A percentile compares a stretch with the other conserved stretches of the same genome.
Evolutionary conservation across 2,797 vertebrate species (phyloP).

Genomic region (Vireo griseus): DNA sequence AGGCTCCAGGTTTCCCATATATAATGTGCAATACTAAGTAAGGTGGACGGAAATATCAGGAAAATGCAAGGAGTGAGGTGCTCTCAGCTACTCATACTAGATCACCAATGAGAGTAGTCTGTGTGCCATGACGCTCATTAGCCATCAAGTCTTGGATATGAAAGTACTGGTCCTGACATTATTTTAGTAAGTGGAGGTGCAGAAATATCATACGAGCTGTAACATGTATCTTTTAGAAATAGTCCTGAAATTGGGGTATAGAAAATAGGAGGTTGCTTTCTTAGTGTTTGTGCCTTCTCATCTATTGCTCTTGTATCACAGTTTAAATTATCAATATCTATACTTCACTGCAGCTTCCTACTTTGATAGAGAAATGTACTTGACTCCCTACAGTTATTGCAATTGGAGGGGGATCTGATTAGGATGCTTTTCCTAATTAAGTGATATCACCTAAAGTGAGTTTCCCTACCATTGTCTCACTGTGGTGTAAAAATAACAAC

Average conservation of each 20-base stretch:
- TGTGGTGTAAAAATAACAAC: conserved; percentile 73
- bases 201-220: not conserved
- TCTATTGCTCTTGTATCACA: conserved; percentile 62
- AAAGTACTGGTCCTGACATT: not conserved
- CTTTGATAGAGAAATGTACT: conserved; percentile 74
- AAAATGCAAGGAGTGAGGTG: not conserved
- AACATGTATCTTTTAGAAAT: not conserved
- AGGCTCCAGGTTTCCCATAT: not conserved
- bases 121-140: not conserved
- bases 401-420: conserved; percentile 78
- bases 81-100: not conserved
- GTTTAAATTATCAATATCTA: conserved; percentile 73
- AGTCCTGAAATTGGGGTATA: not conserved
- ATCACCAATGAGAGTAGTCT: not conserved
- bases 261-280: not conserved
- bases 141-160: not conserved
- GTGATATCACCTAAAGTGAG: conserved; percentile 78
- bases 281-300: conserved; percentile 19
- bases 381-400: conserved; percentile 79
- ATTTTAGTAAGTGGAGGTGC: conserved; percentile 16
- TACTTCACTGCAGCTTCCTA: conserved; percentile 71
- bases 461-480: conserved; percentile 75
- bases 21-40: not conserved
- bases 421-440: conserved; percentile 81
- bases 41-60: not conserved